Base-by-base conservation (phyloP, 2,888 invertebrate genomes). In the Dinocampus coccinellae region DNA sequence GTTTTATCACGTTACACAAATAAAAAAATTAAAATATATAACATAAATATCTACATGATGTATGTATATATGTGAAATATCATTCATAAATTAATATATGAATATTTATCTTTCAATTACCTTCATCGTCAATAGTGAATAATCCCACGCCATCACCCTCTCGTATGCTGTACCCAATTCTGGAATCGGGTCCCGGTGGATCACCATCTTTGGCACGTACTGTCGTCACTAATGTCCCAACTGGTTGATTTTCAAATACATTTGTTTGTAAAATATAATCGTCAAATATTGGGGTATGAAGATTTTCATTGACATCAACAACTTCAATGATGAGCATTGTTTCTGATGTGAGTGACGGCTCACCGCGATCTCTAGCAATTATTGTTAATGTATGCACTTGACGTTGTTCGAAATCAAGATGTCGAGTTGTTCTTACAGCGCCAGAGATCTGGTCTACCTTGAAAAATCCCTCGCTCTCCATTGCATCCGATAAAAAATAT, bases 281-380 rank as follows among this genome's bases (percentile, higher is more conserved):
- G 66, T 91, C 91, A 88, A 98, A 98, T 77, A 90, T 89, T 1
- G 98, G 97, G 67, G 96, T 90, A 88, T 93, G 92, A 69, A 92
- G 89, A 88, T 98, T 98, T 89, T 98, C 98, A 89, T 98, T 97
- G 20, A 98, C 97, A 89, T 98, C 98, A 78, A 95, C 93, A 74
- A 96, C 91, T 88, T 97, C 96, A 67, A 98, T 92, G 65, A 94
- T 91, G 39, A 98, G 91, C 73, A 93, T 91, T 72, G 95, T 93
- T 82, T 94, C 94, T 0, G 96, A 92, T 73, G 92, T 92, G 75
- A 97, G 89, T 3, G 95, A 90, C 0, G 96, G 97, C 69, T 92
- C 92, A 0, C 97, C 98, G 36, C 92, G 91, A 89, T 98, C 98
- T 60, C 92, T 92, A 0, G 97, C 98, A 71, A 93, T 91, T 69